Conservation (phyloP, 2,888 invertebrate species). For the Nephrotoma flavescens region DNA sequence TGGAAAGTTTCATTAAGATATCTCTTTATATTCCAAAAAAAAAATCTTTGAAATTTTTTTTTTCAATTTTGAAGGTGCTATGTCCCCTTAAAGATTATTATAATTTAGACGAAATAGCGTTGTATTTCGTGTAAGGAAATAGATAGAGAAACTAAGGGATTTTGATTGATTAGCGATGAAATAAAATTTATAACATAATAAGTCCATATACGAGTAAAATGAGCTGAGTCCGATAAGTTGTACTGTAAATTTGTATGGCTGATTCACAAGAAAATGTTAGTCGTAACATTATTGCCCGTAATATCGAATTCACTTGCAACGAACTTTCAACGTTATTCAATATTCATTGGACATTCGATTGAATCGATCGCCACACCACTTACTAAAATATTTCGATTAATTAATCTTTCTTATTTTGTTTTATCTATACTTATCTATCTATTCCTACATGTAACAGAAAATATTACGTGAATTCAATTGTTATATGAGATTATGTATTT, state of each 20-base stretch:
- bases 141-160: neutral
- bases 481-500: neutral
- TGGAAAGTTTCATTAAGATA: too few relatives aligned
- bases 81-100: neutral
- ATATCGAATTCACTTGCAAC: neutral
- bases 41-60: too few relatives aligned
- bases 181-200: neutral
- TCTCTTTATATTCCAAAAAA: too few relatives aligned
- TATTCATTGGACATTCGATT: neutral
- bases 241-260: neutral
- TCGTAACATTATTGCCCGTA: neutral
- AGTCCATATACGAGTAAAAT: neutral
- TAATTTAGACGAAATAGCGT: neutral
- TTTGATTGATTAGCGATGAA: neutral
- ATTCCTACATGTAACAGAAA: neutral
- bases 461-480: neutral
- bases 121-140: neutral
- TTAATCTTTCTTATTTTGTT: neutral
- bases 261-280: neutral
- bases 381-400: neutral
- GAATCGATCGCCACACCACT: neutral
- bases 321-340: neutral
- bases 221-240: neutral
- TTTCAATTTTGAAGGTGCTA: too few relatives aligned
- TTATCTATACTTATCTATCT: neutral